Evolutionary conservation across 2,113 vertebrate species (phyloP).

Genomic region (Gallinago undulata): DNA sequence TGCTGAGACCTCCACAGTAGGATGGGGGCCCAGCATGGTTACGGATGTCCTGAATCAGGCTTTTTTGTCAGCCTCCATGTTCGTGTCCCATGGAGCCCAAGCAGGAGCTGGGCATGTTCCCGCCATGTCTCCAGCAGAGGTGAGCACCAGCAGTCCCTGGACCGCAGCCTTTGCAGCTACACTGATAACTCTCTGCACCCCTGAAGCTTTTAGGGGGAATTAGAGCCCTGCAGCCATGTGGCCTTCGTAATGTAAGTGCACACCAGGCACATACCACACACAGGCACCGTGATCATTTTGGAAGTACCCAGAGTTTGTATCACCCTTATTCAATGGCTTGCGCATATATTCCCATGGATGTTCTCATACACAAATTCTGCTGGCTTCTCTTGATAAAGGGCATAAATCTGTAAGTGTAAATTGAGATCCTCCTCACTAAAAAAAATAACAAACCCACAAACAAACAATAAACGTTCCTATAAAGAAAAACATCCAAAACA

Average conservation of each 20-base stretch:
- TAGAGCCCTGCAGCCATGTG: not conserved
- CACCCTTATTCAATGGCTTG: not conserved
- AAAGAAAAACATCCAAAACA: not conserved
- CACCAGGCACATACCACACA: not conserved
- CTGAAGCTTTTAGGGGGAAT: not conserved
- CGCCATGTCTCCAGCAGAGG: not conserved
- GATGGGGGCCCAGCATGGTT: not conserved
- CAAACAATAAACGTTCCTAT: not conserved
- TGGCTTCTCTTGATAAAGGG: not conserved
- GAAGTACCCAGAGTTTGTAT: not conserved
- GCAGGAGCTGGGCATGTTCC: not conserved
- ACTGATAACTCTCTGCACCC: not conserved
- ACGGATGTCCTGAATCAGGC: not conserved
- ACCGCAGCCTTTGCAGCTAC: not conserved
- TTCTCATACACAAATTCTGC: not conserved
- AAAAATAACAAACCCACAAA: not conserved
- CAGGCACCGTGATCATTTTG: not conserved
- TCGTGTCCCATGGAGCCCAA: not conserved
- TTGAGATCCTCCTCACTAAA: not conserved
- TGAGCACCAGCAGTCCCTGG: not conserved
- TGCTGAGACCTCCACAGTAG: not conserved
- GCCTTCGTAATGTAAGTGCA: not conserved
- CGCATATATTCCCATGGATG: accelerated
- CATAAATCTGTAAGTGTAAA: not conserved
- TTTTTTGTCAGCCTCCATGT: not conserved